Conservation (phyloP, 2,113 vertebrate species). For the Pachypanchax playfairii region DNA sequence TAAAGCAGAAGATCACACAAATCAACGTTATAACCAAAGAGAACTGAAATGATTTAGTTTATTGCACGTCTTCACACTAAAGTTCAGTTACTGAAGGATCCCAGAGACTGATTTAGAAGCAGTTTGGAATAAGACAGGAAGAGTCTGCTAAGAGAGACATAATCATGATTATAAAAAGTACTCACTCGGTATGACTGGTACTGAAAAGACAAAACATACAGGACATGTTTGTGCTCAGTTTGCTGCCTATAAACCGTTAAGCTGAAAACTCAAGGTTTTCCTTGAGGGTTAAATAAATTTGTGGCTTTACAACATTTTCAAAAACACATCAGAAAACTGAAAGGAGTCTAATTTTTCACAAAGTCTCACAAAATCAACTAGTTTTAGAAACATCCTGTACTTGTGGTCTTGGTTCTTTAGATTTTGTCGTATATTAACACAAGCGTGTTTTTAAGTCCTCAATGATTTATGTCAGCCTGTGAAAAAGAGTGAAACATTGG, state of each 20-base stretch:
- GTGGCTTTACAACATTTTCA: too few relatives aligned
- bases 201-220: constrained; percentile 68
- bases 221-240: too few relatives aligned
- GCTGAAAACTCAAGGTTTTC: too few relatives aligned
- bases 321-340: too few relatives aligned
- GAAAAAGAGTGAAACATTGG: neutral
- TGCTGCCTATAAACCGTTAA: neutral
- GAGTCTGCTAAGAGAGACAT: constrained; percentile 17
- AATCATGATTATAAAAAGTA: constrained; percentile 40
- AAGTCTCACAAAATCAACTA: too few relatives aligned
- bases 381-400: too few relatives aligned
- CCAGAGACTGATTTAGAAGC: neutral
- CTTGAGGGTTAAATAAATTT: too few relatives aligned
- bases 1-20: constrained; percentile 10
- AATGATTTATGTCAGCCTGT: neutral
- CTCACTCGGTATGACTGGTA: constrained; percentile 65
- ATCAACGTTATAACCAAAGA: constrained; percentile 9
- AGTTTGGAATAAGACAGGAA: constrained; percentile 9
- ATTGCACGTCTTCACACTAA: constrained; percentile 4
- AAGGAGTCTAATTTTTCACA: too few relatives aligned
- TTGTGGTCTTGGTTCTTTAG: neutral
- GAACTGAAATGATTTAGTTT: constrained; percentile 10
- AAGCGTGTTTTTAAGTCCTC: neutral
- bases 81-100: constrained; percentile 8
- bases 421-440: neutral